These are phyloP conservation scores for Tanytarsus gracilentus DNA, from an alignment of 2,888 invertebrate species.

Conservation along the genomic window DNA sequence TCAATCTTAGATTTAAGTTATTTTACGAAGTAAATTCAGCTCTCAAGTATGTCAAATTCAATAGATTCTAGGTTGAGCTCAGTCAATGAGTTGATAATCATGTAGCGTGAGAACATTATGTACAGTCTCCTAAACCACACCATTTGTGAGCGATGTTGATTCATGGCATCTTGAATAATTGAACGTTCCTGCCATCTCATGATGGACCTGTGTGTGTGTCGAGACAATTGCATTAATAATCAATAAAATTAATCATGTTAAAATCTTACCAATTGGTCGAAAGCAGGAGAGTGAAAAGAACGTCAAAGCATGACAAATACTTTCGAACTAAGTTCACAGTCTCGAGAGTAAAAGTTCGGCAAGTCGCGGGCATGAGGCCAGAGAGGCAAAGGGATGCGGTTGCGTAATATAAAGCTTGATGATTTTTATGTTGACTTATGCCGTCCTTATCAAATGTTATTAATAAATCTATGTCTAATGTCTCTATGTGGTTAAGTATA, in stretches of 20 bases:
- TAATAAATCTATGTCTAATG: constrained; percentile 68
- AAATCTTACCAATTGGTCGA: constrained; percentile 63
- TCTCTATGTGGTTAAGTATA: constrained; percentile 59
- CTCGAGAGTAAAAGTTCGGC: constrained; percentile 74
- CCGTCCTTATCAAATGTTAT: constrained; percentile 93
- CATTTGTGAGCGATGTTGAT: constrained; percentile 79
- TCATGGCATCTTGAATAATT: constrained; percentile 67
- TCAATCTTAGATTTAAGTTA: no score
- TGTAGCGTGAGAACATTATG: constrained; percentile 79
- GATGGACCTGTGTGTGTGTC: constrained; percentile 49
- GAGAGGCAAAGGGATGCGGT: constrained; percentile 69
- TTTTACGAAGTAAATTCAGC: no score
- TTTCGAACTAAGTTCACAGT: constrained; percentile 78
- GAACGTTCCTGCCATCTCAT: constrained; percentile 53
- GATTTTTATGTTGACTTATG: constrained; percentile 88
- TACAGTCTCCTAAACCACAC: constrained; percentile 91
- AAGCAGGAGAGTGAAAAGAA: constrained; percentile 68
- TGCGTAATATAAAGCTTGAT: constrained; percentile 75
- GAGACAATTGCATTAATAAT: neutral
- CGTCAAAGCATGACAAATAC: constrained; percentile 73
- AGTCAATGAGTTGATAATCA: constrained; percentile 78
- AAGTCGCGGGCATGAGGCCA: constrained; percentile 66
- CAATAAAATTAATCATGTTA: neutral
- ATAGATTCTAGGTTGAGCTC: constrained; percentile 65
- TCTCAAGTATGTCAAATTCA: constrained; percentile 56